Evolutionary conservation across 2,113 vertebrate genomes (phyloP), one percentile per base, ranked within the genome.

Genomic region (Lophotis ruficrista): DNA sequence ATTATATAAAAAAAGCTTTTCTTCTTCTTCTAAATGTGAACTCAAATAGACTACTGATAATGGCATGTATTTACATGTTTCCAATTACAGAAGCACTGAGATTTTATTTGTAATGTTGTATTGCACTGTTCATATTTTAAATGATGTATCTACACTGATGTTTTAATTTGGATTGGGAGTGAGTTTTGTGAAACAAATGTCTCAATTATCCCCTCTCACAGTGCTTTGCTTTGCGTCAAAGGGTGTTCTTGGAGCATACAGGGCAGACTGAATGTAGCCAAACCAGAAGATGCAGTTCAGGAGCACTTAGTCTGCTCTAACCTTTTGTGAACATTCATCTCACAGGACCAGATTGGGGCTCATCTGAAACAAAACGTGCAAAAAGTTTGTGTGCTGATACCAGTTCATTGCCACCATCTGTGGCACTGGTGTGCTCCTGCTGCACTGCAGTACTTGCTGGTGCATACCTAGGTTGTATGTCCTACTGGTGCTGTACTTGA

Each of bases 191-290:
- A 57, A 77, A 57, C 14, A n/a, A 71, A 47, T 37, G 22, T 45
- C 53, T 2, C 20, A 47, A 1, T 72, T 71, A 37, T 33, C 2
- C 14, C 21, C 13, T 54, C 33, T 71, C 23, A 17, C 37, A 27
- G 12, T 41, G 19, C n/a, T 62, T 76, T 70, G 20, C 22, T 41
- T 47, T 47, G 41, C 17, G 19, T 66, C 12, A 35, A 13, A 12
- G 8, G 12, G 3, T 0, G 0, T 53, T 72, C 64, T 58, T 68
- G 58, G 30, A 62, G 20, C 1, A 0, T 28, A n/a, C 27, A 38
- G 64, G 38, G 28, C 23, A 78, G 60, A 13, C 37, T 75, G 61
- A 43, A 62, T 14, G 17, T 51, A 77, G 65, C 48, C 23, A 58
- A 72, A 68, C 9, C 14, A 54, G 84, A 77, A 53, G 35, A 54